Conservation (phyloP, 2,113 vertebrate species). For the Puffinus mauretanicus region DNA sequence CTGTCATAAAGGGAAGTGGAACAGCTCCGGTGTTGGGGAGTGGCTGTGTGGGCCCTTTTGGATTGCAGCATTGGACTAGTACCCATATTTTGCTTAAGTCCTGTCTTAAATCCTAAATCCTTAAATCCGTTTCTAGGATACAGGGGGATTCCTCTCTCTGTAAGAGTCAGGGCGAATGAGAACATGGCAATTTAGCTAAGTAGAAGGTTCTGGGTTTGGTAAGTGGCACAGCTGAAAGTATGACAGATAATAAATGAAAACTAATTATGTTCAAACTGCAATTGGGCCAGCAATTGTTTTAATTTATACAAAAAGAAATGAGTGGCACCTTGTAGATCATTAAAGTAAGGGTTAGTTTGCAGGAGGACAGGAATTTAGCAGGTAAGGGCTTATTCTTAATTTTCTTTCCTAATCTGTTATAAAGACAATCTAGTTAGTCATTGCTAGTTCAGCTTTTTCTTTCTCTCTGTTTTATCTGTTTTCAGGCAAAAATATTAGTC, state of each 20-base stretch:
- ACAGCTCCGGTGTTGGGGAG: not conserved
- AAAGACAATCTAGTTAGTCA: not conserved
- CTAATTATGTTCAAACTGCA: not conserved
- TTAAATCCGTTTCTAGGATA: not conserved
- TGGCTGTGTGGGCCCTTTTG: too few relatives aligned
- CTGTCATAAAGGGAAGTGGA: not conserved
- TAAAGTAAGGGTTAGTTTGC: not conserved
- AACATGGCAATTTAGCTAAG: not conserved
- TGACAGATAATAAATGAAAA: not conserved
- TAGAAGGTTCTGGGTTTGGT: not conserved
- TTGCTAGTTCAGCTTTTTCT: not conserved
- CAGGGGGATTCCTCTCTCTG: not conserved
- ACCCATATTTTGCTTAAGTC: not conserved
- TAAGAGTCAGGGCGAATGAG: not conserved
- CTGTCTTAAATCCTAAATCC: not conserved
- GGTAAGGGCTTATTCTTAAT: not conserved
- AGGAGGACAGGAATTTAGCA: not conserved
- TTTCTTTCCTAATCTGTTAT: too few relatives aligned
- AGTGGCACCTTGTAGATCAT: accelerated
- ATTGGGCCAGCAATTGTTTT: not conserved
- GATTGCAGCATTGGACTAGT: not conserved
- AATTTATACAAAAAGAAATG: not conserved
- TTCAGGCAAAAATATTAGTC: not conserved
- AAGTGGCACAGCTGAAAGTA: not conserved
- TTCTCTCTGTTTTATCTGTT: not conserved